Evolutionary conservation across 2,113 vertebrate genomes (phyloP), one percentile per base, ranked within the genome.

Genomic region (Anarhynchus alexandrinus): DNA sequence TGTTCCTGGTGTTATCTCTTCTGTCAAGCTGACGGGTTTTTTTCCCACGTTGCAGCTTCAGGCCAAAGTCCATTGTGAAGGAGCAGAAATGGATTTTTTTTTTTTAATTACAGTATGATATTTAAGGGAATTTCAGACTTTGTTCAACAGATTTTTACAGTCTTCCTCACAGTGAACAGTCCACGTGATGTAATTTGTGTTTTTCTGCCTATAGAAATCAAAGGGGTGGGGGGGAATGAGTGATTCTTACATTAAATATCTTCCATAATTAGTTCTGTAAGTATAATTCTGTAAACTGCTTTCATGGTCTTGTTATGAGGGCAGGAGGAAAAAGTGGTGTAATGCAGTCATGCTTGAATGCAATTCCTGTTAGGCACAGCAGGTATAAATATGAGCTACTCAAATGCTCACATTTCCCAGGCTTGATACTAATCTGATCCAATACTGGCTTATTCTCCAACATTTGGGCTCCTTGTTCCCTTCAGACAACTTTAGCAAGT

Each of bases 341-440:
- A 70, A 73, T 64, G 43, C n/a, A 84, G 7, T 80, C 19, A n/a
- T 73, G 66, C 30, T 77, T 90, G 62, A 49, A 69, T 80, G 58
- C 40, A 84, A 1, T 79, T 91, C 42, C 45, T 72, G 8, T 86
- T 80, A 38, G 30, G 74, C 22, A 66, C 15, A 62, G 66, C 66
- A 73, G 23, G 15, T 90, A 72, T 13, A 69, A 57, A 85, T 90
- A 93, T 30, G 81, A 97, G 91, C 90, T 96, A 66, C 94, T 94
- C 86, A 88, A 97, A 97, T 93, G 74, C 27, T 61, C 40, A 15
- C 8, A 18, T 93, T 96, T 97, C 96, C 78, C 89, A 83, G 80
- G 65, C 54, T 96, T 91, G 34, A 95, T 94, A 91, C 61, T 85
- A 62, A 71, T 73, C 58, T 76, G 59, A 15, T 80, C 57, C 0